Evolutionary conservation across 2,113 vertebrate species (phyloP).

Genomic region (Laticauda colubrina): DNA sequence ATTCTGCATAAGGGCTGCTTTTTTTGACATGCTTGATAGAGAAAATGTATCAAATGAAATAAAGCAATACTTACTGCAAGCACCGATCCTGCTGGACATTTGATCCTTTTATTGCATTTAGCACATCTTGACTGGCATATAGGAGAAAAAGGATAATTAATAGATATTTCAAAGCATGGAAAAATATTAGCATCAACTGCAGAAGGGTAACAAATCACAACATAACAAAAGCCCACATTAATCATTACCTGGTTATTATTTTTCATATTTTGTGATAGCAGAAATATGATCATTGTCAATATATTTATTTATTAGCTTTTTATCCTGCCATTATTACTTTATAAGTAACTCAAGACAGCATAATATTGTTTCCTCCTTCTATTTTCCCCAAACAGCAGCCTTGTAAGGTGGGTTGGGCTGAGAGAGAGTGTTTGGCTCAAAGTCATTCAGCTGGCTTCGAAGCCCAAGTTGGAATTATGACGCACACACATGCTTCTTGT

Average conservation of each 20-base stretch:
- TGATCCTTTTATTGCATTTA: conserved; percentile 61
- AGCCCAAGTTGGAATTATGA: neutral
- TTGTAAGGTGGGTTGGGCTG: neutral
- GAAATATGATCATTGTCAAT: neutral
- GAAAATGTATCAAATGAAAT: neutral
- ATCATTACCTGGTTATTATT: neutral
- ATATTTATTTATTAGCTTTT: neutral
- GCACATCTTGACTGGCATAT: conserved; percentile 56
- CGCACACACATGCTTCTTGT: neutral
- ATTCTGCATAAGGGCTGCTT: neutral
- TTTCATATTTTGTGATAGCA: neutral
- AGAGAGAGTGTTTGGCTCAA: neutral
- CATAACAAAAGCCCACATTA: neutral
- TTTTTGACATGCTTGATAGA: neutral
- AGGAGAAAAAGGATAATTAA: conserved; percentile 46
- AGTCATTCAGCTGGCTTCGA: neutral
- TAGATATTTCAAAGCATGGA: conserved; percentile 10
- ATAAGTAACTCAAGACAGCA: neutral
- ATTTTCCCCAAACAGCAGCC: neutral
- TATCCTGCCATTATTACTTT: neutral
- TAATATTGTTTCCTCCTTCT: neutral
- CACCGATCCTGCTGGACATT: conserved; percentile 62
- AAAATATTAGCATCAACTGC: neutral
- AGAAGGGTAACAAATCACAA: neutral
- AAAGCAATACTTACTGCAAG: conserved; percentile 60